These are phyloP conservation scores for Drosophila sucinea DNA, from an alignment of 1,140 invertebrate species.

Conservation along the genomic window DNA sequence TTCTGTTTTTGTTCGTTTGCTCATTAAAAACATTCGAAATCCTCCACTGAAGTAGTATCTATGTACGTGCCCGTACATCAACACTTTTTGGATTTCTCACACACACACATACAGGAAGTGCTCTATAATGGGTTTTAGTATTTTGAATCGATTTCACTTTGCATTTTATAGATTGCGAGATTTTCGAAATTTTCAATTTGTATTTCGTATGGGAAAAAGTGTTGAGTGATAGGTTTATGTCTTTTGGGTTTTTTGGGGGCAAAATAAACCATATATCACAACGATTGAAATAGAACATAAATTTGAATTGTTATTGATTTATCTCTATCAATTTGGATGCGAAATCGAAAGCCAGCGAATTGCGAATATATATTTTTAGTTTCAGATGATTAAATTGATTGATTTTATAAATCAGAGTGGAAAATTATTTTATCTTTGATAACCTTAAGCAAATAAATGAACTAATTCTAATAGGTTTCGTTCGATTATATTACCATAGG, in stretches of 20 bases:
- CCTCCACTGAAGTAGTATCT: slow-evolving; percentile 38
- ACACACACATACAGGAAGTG: slow-evolving; percentile 72
- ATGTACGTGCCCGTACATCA: slow-evolving; percentile 64
- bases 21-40: slow-evolving; percentile 50
- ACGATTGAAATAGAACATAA: slow-evolving; percentile 35
- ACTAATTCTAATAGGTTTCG: too few relatives aligned
- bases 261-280: slow-evolving; percentile 70
- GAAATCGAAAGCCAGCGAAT: background rate
- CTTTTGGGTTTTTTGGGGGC: slow-evolving; percentile 24
- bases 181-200: background rate
- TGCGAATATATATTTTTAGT: slow-evolving; percentile 22
- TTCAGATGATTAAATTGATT: background rate
- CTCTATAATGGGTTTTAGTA: slow-evolving; percentile 40
- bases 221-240: slow-evolving; percentile 67
- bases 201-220: background rate
- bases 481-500: too few relatives aligned
- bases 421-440: background rate
- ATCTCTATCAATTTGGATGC: slow-evolving; percentile 42
- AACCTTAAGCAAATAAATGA: too few relatives aligned
- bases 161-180: slow-evolving; percentile 33
- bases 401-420: background rate
- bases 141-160: slow-evolving; percentile 50
- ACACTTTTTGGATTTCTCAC: slow-evolving; percentile 50
- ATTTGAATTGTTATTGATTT: slow-evolving; percentile 56
- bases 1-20: slow-evolving; percentile 31